phyloP scores from a whole-genome alignment of 2,113 vertebrate species.

The Zeus faber region DNA sequence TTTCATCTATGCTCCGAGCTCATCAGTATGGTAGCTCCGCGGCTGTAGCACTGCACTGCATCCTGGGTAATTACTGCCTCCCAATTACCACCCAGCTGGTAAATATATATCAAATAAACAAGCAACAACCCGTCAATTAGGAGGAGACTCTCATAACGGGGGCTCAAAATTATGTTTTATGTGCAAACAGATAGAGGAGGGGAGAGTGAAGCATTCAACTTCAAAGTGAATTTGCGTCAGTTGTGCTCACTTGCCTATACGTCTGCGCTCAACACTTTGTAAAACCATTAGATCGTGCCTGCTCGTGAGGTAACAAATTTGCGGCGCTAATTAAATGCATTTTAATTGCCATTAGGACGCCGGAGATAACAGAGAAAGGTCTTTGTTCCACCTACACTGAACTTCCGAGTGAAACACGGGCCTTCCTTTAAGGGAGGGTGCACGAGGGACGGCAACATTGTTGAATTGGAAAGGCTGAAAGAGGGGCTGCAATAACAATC shows the following conservation, averaged over 20 bases:
- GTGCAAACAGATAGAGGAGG: slow-evolving; percentile 34
- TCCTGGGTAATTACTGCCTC: slow-evolving; percentile 71
- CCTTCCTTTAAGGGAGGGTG: slow-evolving; percentile 31
- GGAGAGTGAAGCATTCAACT: slow-evolving; percentile 39
- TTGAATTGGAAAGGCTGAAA: slow-evolving; percentile 53
- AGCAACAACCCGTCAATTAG: slow-evolving; percentile 78
- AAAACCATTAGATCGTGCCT: slow-evolving; percentile 56
- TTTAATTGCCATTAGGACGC: slow-evolving; percentile 49
- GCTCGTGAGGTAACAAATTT: slow-evolving; percentile 50
- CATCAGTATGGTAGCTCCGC: slow-evolving; percentile 47
- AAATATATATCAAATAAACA: slow-evolving; percentile 79
- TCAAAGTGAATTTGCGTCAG: slow-evolving; percentile 60
- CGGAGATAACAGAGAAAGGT: slow-evolving; percentile 24
- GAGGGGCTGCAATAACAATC: slow-evolving; percentile 59
- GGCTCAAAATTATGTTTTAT: slow-evolving; percentile 58
- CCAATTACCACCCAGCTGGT: slow-evolving; percentile 72
- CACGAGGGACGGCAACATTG: slow-evolving; percentile 45
- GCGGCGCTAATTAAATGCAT: slow-evolving; percentile 53
- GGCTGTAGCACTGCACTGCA: slow-evolving; percentile 43
- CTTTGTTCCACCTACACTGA: slow-evolving; percentile 16
- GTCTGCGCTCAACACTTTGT: slow-evolving; percentile 37
- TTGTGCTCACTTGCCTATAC: slow-evolving; percentile 34
- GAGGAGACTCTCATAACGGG: slow-evolving; percentile 57
- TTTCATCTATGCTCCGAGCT: slow-evolving; percentile 59
- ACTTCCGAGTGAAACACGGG: slow-evolving; percentile 31